Percentiles rank a stretch among this genome's conserved stretches.
These are phyloP conservation scores for Bambusicola thoracicus DNA, from an alignment of 2,113 vertebrate genomes.

Conservation along the genomic window DNA sequence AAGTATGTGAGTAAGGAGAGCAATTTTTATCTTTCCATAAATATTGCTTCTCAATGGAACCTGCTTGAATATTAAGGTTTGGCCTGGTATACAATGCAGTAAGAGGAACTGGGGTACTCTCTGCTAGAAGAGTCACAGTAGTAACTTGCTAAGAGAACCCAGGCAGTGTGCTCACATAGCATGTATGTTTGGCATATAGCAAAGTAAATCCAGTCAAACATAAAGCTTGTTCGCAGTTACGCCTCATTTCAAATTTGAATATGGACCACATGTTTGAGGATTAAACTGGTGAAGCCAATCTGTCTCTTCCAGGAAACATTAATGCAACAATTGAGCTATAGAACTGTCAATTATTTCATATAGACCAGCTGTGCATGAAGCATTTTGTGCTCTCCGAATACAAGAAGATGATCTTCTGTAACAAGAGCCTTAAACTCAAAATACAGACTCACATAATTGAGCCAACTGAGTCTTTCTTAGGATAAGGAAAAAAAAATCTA, in stretches of 20 bases:
- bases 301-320: slow-evolving; percentile 37
- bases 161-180: slow-evolving; percentile 6
- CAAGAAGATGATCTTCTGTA: background rate
- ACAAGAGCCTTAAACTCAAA: background rate
- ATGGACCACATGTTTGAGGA: slow-evolving; percentile 62
- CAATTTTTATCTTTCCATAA: background rate
- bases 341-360: slow-evolving; percentile 39
- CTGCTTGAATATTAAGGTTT: background rate
- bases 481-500: background rate
- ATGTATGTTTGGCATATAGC: slow-evolving; percentile 1
- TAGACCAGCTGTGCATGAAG: background rate
- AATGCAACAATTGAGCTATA: slow-evolving; percentile 28
- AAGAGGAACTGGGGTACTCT: background rate
- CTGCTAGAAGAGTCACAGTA: background rate
- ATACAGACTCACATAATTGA: background rate
- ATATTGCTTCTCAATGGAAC: background rate
- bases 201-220: slow-evolving; percentile 63
- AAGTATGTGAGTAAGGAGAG: background rate
- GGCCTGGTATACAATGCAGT: background rate
- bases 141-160: background rate
- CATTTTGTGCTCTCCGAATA: background rate
- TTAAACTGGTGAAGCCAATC: slow-evolving; percentile 53
- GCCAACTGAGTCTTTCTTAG: background rate
- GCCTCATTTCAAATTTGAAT: slow-evolving; percentile 57
- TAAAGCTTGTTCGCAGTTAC: slow-evolving; percentile 67